Conservation (phyloP, 1,140 invertebrate species). For the Musca vetustissima region DNA sequence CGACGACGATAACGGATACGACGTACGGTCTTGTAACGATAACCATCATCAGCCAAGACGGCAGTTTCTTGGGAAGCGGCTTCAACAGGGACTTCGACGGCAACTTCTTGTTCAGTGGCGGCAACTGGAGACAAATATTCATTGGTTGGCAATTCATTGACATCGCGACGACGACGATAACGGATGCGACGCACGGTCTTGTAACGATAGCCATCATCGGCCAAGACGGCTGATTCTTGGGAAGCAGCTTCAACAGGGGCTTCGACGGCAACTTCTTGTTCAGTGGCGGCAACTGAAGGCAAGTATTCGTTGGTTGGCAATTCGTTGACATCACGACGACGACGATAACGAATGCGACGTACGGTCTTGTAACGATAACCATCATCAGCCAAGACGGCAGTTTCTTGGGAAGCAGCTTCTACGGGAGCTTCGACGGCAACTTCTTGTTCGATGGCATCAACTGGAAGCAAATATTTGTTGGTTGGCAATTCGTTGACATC, state of each 20-base stretch:
- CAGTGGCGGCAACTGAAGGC: constrained; percentile 25
- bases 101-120: constrained; percentile 15
- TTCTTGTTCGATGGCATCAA: no score
- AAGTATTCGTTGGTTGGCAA: no score
- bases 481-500: no score
- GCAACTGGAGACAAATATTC: constrained; percentile 34
- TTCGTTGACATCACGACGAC: no score
- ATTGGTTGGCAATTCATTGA: constrained; percentile 34
- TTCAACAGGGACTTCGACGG: not conserved
- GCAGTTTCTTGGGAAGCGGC: constrained; percentile 3
- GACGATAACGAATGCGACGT: constrained; percentile 31
- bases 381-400: constrained; percentile 6
- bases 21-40: constrained; percentile 38
- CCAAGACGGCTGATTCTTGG: not conserved
- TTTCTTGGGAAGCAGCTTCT: constrained; percentile 20
- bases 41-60: constrained; percentile 33
- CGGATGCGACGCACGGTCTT: constrained; percentile 35
- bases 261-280: constrained; percentile 1
- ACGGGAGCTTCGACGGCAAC: no score
- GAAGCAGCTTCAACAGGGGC: constrained; percentile 18
- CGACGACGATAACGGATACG: no score
- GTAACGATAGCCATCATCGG: constrained; percentile 29
- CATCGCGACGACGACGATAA: constrained; percentile 41
- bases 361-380: constrained; percentile 34
- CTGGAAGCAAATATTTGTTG: no score